phyloP scores from a whole-genome alignment of 2,113 vertebrate genomes.

The Oostethus manadensis region DNA sequence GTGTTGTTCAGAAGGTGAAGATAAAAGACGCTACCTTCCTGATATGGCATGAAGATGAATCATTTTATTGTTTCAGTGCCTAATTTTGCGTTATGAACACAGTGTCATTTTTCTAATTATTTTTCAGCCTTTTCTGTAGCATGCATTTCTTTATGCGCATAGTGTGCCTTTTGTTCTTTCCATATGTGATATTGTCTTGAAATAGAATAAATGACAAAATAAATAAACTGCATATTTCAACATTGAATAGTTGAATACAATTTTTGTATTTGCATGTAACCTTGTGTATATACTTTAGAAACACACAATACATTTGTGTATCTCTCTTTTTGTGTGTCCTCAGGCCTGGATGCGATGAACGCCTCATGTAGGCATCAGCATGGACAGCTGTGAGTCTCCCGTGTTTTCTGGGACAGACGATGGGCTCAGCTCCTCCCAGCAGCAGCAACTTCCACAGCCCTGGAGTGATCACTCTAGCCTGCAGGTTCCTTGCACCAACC shows the following conservation, averaged over 20 bases:
- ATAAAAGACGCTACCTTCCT: slow-evolving; percentile 75
- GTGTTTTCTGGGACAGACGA: slow-evolving; percentile 99
- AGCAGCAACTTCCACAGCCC: slow-evolving; percentile 81
- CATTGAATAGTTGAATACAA: slow-evolving; percentile 11
- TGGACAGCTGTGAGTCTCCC: slow-evolving; percentile 99
- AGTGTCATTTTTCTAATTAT: slow-evolving; percentile 73
- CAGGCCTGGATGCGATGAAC: slow-evolving; percentile 97
- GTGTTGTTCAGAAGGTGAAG: slow-evolving; percentile 77
- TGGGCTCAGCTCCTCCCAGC: slow-evolving; percentile 88
- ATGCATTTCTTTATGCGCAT: slow-evolving; percentile 51
- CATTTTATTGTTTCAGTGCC: slow-evolving; percentile 75
- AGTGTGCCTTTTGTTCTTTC: slow-evolving; percentile 30
- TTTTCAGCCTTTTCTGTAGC: slow-evolving; percentile 60
- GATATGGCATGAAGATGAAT: slow-evolving; percentile 76
- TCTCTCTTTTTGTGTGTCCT: slow-evolving; percentile 43
- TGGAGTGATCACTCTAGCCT: slow-evolving; percentile 93
- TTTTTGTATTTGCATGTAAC: slow-evolving; percentile 8
- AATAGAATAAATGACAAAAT: too few species aligned
- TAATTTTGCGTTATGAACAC: slow-evolving; percentile 75
- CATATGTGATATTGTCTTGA: slow-evolving; percentile 11
- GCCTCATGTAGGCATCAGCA: slow-evolving; percentile 96
- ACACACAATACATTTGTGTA: slow-evolving; percentile 5
- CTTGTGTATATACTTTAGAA: neutral
- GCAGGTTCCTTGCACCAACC: slow-evolving; percentile 84
- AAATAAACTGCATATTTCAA: slow-evolving; percentile 19